A percentile compares a stretch with the other conserved stretches of the same genome.
Evolutionary conservation across 2,113 vertebrate genomes (phyloP).

Genomic region (Myotis davidii): DNA sequence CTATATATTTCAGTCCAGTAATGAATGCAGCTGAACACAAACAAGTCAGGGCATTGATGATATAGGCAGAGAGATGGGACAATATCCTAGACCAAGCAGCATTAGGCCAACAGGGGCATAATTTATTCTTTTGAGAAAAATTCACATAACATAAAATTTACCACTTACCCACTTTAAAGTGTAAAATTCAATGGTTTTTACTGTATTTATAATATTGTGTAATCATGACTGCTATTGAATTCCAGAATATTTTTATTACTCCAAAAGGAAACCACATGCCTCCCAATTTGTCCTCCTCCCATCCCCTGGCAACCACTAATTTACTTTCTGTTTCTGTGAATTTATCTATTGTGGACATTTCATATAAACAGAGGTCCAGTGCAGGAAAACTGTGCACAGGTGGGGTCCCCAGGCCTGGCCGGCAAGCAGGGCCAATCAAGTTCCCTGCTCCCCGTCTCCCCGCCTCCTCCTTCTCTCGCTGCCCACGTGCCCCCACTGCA

Average conservation of each 20-base stretch:
- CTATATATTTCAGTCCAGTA: neutral
- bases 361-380: neutral
- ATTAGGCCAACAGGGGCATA: neutral
- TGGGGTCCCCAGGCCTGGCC: too few relatives aligned
- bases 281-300: too few relatives aligned
- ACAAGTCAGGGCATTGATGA: neutral
- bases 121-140: neutral
- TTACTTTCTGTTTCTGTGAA: too few relatives aligned
- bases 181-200: neutral
- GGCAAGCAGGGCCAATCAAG: too few relatives aligned
- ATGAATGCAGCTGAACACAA: neutral
- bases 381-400: too few relatives aligned
- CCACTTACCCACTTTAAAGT: neutral
- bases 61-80: neutral
- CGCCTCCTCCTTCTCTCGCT: too few relatives aligned
- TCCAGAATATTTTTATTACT: neutral
- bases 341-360: too few relatives aligned
- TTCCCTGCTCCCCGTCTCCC: too few relatives aligned
- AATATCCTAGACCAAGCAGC: neutral
- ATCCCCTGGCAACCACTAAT: too few relatives aligned
- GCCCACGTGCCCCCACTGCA: too few relatives aligned
- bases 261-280: too few relatives aligned
- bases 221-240: neutral
- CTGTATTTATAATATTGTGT: neutral
- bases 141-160: neutral